Percentiles rank a stretch among this genome's conserved stretches.
Conservation (phyloP, 1,140 invertebrate species). For the Mercenaria mercenaria region DNA sequence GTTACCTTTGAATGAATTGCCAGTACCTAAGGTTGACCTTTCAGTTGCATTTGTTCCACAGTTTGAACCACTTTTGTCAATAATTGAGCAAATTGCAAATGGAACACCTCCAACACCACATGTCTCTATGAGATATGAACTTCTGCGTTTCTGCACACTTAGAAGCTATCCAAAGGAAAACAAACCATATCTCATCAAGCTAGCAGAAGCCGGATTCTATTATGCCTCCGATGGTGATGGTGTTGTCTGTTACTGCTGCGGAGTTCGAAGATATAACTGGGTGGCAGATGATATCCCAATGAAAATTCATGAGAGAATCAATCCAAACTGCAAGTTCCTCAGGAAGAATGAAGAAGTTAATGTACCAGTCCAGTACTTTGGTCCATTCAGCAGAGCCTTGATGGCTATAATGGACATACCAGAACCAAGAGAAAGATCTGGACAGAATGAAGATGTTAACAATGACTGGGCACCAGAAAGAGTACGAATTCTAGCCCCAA, state of each 20-base stretch:
- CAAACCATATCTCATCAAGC: too few species aligned
- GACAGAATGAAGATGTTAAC: neutral
- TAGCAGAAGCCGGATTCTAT: too few species aligned
- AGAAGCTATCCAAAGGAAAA: conserved; percentile 41
- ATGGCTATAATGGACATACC: neutral
- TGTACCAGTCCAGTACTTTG: neutral
- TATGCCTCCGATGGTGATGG: too few species aligned
- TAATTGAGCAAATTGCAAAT: conserved; percentile 27
- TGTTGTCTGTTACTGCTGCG: too few species aligned
- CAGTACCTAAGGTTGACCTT: neutral
- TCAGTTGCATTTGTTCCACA: neutral
- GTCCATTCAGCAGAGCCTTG: neutral
- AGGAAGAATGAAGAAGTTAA: conserved; percentile 30
- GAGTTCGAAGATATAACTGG: conserved; percentile 37
- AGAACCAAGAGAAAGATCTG: too few species aligned
- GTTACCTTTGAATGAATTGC: conserved; percentile 7
- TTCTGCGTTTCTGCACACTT: conserved; percentile 38
- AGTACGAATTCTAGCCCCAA: neutral
- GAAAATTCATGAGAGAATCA: too few species aligned
- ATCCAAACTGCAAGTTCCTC: conserved; percentile 7
- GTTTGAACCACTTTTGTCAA: conserved; percentile 5
- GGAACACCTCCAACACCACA: conserved; percentile 16
- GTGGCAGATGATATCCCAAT: conserved; percentile 35
- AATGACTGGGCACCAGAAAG: neutral
- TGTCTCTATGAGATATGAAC: too few species aligned